These are phyloP conservation scores for Himalopsyche tibetana DNA, from an alignment of 2,888 invertebrate species.

Conservation along the genomic window DNA sequence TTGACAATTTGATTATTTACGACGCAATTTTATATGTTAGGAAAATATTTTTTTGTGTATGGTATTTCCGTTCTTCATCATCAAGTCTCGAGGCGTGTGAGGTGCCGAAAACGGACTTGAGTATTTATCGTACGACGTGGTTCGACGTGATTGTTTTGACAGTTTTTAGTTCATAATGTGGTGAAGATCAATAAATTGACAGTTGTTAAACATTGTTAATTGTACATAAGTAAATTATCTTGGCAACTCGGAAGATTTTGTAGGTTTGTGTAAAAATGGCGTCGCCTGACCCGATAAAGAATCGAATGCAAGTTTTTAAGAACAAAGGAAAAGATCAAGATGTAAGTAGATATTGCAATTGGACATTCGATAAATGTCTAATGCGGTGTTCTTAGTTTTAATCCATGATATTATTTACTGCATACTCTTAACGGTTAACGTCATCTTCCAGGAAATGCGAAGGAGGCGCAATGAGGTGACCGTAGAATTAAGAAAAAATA, in stretches of 20 bases:
- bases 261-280: constrained; percentile 81
- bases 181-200: constrained; percentile 49
- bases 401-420: constrained; percentile 5
- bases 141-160: constrained; percentile 50
- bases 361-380: background rate
- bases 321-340: constrained; percentile 99
- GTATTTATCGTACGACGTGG: constrained; percentile 45
- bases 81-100: constrained; percentile 60
- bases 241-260: constrained; percentile 44
- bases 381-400: constrained; percentile 51
- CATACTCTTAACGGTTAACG: constrained; percentile 20
- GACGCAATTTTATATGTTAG: background rate
- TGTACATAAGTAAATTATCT: constrained; percentile 40
- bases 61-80: constrained; percentile 61
- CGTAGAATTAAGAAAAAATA: constrained; percentile 97
- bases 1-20: constrained; percentile 8
- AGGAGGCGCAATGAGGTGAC: constrained; percentile 97
- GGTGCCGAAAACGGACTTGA: constrained; percentile 49
- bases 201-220: background rate
- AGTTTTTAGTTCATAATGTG: constrained; percentile 54
- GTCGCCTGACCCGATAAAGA: constrained; percentile 85
- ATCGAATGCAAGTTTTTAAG: constrained; percentile 96
- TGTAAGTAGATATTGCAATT: constrained; percentile 79
- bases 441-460: constrained; percentile 90
- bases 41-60: constrained; percentile 48